Conservation (phyloP, 2,113 vertebrate species). For the Platysternon megacephalum region DNA sequence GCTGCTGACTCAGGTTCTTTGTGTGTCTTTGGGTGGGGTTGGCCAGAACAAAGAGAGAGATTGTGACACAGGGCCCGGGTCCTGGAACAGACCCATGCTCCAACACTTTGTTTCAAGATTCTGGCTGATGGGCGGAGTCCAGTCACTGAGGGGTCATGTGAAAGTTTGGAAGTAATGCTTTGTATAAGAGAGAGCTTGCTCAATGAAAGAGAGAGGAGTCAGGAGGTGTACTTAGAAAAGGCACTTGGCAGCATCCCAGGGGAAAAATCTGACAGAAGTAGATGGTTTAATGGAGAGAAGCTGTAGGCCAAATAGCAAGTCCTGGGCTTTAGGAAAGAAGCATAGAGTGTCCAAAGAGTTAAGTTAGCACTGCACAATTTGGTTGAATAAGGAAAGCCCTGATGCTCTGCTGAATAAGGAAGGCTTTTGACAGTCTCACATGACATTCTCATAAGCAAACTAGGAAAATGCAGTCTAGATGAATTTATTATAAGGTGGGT, state of each 20-base stretch:
- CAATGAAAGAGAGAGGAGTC: not conserved
- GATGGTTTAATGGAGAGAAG: not conserved
- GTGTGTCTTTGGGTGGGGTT: not conserved
- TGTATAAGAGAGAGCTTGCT: not conserved
- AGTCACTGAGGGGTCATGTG: not conserved
- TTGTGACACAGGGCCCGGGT: not conserved
- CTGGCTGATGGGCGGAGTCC: not conserved
- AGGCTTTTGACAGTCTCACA: not conserved
- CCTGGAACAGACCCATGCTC: accelerated
- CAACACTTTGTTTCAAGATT: not conserved
- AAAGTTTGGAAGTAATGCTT: not conserved
- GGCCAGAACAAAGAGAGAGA: not conserved
- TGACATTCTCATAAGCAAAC: not conserved
- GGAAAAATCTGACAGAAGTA: not conserved
- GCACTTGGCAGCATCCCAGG: not conserved
- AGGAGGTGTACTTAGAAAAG: not conserved
- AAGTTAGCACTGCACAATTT: not conserved
- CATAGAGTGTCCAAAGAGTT: accelerated
- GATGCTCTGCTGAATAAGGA: not conserved
- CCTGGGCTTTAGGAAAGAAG: not conserved
- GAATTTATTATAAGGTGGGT: not conserved
- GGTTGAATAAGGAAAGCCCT: not conserved
- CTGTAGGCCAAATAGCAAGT: not conserved
- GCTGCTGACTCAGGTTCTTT: not conserved
- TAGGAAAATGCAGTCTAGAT: not conserved